phyloP scores from a whole-genome alignment of 2,113 vertebrate genomes.

The Galbula dea region DNA sequence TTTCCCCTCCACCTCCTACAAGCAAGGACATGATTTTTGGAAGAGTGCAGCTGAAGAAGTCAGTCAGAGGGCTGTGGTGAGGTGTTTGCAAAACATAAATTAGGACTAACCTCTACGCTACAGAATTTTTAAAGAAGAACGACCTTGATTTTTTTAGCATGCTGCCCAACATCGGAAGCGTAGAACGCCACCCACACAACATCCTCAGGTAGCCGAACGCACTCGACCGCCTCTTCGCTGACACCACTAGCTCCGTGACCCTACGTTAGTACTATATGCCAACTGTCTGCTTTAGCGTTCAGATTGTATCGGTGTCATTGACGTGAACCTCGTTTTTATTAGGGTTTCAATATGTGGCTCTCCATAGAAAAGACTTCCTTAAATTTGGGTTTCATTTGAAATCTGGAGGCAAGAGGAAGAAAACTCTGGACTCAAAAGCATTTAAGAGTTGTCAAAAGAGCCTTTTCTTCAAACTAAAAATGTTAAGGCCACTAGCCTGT shows the following conservation, averaged over 20 bases:
- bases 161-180: neutral
- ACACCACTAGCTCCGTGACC: neutral
- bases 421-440: conserved; percentile 2
- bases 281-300: neutral
- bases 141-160: neutral
- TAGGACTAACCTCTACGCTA: neutral
- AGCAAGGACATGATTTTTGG: neutral
- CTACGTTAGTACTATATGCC: neutral
- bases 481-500: neutral
- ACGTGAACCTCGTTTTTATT: neutral
- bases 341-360: neutral
- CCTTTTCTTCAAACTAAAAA: neutral
- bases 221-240: neutral
- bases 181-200: neutral
- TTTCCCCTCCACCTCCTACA: conserved; percentile 29
- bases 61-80: conserved; percentile 9
- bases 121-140: neutral
- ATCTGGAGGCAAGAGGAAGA: conserved; percentile 5
- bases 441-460: neutral
- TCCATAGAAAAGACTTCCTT: neutral
- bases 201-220: neutral
- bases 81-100: neutral
- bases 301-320: neutral
- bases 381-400: neutral
- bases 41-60: neutral